Conservation (phyloP, 1,140 invertebrate genomes). For the Vanessa tameamea region DNA sequence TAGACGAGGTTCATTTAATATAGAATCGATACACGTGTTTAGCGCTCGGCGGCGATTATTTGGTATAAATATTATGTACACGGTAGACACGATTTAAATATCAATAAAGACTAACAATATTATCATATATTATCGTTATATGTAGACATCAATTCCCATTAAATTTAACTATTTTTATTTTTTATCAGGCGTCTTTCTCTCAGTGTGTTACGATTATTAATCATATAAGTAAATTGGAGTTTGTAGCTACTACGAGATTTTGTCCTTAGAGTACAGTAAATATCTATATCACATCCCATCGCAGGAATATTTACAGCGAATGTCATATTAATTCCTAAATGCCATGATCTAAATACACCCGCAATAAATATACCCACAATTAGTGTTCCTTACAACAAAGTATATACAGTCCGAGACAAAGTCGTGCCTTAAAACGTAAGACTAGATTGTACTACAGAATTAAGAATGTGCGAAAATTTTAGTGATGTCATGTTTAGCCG, state of each 20-base stretch:
- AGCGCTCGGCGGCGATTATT: constrained; percentile 18
- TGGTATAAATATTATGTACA: constrained; percentile 42
- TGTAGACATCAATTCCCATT: constrained; percentile 70
- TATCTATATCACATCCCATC: constrained; percentile 70
- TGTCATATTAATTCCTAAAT: constrained; percentile 43
- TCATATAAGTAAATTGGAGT: constrained; percentile 46
- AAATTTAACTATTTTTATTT: constrained; percentile 59
- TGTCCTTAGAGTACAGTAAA: constrained; percentile 60
- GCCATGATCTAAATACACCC: constrained; percentile 41
- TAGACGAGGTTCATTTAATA: constrained; percentile 8
- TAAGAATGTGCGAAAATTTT: constrained; percentile 61
- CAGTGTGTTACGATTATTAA: constrained; percentile 34
- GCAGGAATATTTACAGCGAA: constrained; percentile 63
- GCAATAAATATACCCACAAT: constrained; percentile 61
- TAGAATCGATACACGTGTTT: not conserved
- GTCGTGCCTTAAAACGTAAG: constrained; percentile 74
- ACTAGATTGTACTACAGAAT: constrained; percentile 78
- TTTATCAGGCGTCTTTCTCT: constrained; percentile 59
- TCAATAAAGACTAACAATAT: constrained; percentile 49
- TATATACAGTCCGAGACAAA: constrained; percentile 71
- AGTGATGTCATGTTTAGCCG: constrained; percentile 58
- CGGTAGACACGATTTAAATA: constrained; percentile 46
- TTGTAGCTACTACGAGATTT: constrained; percentile 64
- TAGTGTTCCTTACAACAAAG: constrained; percentile 61
- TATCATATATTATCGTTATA: constrained; percentile 51